Evolutionary conservation across 2,797 vertebrate genomes (phyloP).

Genomic region (Pangasius krempfi): DNA sequence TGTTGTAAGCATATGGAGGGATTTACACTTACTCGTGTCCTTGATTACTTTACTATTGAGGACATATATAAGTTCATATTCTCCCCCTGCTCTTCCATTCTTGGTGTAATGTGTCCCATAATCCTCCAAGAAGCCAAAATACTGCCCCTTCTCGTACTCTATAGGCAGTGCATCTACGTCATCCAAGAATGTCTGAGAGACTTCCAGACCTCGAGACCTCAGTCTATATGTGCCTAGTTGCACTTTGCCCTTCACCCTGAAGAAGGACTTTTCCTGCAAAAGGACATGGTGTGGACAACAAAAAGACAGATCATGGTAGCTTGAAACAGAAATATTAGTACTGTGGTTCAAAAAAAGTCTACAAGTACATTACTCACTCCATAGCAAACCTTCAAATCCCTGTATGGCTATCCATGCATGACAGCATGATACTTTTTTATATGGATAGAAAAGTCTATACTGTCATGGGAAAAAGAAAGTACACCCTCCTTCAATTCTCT

Average conservation of each 20-base stretch:
- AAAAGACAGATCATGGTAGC: not conserved
- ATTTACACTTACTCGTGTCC: slow-evolving; percentile 60
- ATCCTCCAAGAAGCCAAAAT: slow-evolving; percentile 88
- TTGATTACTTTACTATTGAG: slow-evolving; percentile 76
- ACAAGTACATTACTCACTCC: not conserved
- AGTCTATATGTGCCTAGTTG: slow-evolving; percentile 85
- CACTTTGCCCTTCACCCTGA: slow-evolving; percentile 80
- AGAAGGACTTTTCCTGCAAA: slow-evolving; percentile 79
- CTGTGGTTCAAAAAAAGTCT: not conserved
- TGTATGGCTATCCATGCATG: not conserved
- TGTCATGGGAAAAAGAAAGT: not conserved
- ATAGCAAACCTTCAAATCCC: not conserved
- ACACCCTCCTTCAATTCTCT: not conserved
- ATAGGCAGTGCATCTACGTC: slow-evolving; percentile 78
- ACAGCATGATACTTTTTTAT: not conserved
- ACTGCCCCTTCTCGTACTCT: slow-evolving; percentile 85
- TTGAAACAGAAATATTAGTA: not conserved
- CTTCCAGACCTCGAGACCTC: slow-evolving; percentile 70
- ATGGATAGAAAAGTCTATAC: no score
- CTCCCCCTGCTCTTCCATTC: slow-evolving; percentile 83
- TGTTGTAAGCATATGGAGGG: not conserved
- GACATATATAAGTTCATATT: slow-evolving; percentile 87
- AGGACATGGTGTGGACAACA: not conserved
- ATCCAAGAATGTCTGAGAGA: slow-evolving; percentile 76
- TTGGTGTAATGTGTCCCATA: slow-evolving; percentile 90